Conservation (phyloP, 2,888 invertebrate genomes). For the Coremacera marginata region DNA sequence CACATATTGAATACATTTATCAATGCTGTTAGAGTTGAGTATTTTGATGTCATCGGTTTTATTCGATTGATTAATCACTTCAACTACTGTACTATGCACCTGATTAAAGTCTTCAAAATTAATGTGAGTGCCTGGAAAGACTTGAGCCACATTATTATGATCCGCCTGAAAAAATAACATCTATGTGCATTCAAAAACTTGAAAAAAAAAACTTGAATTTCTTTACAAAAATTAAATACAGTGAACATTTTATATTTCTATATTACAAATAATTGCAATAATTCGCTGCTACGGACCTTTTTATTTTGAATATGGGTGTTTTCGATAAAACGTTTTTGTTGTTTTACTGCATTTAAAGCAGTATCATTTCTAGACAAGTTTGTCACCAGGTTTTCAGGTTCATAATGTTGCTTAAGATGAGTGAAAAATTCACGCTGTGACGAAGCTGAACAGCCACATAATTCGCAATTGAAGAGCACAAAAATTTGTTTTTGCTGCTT, state of each 20-base stretch:
- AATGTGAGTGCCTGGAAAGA: conserved; percentile 63
- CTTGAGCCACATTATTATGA: conserved; percentile 47
- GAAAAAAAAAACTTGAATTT: too few species aligned
- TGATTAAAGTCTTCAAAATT: conserved; percentile 62
- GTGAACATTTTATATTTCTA: too few species aligned
- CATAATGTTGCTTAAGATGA: conserved; percentile 86
- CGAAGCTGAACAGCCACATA: conserved; percentile 81
- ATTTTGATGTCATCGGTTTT: conserved; percentile 48
- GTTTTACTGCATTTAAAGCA: conserved; percentile 43
- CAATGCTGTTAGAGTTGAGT: conserved; percentile 39
- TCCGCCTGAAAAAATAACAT: too few species aligned
- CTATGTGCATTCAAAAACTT: too few species aligned
- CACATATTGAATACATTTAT: conserved; percentile 39
- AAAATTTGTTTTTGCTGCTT: not conserved
- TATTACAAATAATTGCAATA: too few species aligned
- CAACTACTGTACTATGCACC: conserved; percentile 47
- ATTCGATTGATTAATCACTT: conserved; percentile 44
- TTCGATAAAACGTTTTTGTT: conserved; percentile 36
- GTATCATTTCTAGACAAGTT: conserved; percentile 41
- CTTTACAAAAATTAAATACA: too few species aligned
- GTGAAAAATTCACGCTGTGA: conserved; percentile 88
- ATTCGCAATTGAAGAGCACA: conserved; percentile 73
- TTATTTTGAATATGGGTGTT: conserved; percentile 42
- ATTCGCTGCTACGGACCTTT: conserved; percentile 42
- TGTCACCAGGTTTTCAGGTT: conserved; percentile 70